Evolutionary conservation across 2,888 invertebrate species (phyloP).

Genomic region (Bruchidius siliquastri): DNA sequence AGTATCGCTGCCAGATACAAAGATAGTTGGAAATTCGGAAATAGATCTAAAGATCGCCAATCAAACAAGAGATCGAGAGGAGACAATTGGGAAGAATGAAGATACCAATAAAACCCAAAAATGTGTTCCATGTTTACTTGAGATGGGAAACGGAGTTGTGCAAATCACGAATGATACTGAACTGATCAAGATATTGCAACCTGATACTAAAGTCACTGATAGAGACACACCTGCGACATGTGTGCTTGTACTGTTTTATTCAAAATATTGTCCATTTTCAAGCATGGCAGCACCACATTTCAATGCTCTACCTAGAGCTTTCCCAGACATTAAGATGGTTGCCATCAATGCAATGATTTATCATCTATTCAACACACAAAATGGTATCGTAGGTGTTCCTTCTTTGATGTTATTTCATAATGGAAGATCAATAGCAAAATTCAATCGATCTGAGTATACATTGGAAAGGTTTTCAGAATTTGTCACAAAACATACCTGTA

Average conservation of each 20-base stretch:
- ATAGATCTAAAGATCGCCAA: background rate
- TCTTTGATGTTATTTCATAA: conserved; percentile 86
- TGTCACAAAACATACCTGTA: conserved; percentile 69
- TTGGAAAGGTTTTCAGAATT: conserved; percentile 76
- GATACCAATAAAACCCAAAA: conserved; percentile 32
- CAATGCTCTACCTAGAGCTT: conserved; percentile 83
- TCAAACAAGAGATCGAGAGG: background rate
- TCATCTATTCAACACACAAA: conserved; percentile 82
- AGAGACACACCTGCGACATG: conserved; percentile 63
- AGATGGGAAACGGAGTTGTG: conserved; percentile 41
- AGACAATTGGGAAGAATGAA: background rate
- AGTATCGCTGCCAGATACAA: background rate
- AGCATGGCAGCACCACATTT: conserved; percentile 84
- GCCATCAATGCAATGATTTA: conserved; percentile 85
- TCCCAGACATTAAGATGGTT: conserved; percentile 80
- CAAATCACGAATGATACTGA: conserved; percentile 69
- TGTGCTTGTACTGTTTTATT: conserved; percentile 81
- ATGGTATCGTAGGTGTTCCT: conserved; percentile 87
- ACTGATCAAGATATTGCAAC: conserved; percentile 61
- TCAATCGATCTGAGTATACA: conserved; percentile 76
- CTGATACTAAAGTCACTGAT: conserved; percentile 57
- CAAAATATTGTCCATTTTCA: conserved; percentile 86
- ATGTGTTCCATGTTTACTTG: conserved; percentile 38
- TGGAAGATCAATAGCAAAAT: conserved; percentile 78
- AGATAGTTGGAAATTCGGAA: background rate